Base-by-base conservation (phyloP, 2,888 invertebrate genomes). In the Lamellibrachia satsuma region DNA sequence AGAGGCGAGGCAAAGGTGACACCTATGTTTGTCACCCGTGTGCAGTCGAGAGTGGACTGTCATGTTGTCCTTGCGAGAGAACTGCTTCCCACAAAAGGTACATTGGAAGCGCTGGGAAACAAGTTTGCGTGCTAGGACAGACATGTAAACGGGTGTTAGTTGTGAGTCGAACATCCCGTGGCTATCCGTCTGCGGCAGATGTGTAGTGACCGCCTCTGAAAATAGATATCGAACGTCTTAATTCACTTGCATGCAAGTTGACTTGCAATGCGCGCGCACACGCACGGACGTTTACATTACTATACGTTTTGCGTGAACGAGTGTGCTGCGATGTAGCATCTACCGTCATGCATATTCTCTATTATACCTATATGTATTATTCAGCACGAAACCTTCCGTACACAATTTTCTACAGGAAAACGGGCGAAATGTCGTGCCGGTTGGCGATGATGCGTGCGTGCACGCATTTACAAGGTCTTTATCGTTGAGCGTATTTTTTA, bases 61-160 rank as follows among this genome's bases (percentile, higher is more conserved):
- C 75, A 75, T 15, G 75, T 75, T 75, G 75, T 75, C 75, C 75
- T 75, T 75, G 75, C 75, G 75, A n/a, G 75, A 75, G 22, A 75
- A 75, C 22, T 75, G 11, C 75, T 75, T 75, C 75, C 75, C 75
- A 22, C 75, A 75, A 75, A 75, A 22, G 22, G 75, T 75, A 22
- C 75, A 75, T n/a, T 11, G 75, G 75, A 75, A 75, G 75, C 75
- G 75, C 22, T 22, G 75, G 11, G 22, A 75, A 75, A 75, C 22
- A 6, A 75, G n/a, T 75, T 2, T 75, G 11, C 75, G 75, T 22
- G 75, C 22, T 11, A 3, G 8, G 9, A 55, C 8, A 55, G 55
- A 9, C 55, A 55, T n/a, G 75, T 15, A 75, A 22, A 6, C 4
- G 75, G 75, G 22, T 22, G 75, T 15, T 75, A 15, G 75, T 22